Evolutionary conservation across 1,140 invertebrate species (phyloP).

Genomic region (Dendrolimus punctatus): DNA sequence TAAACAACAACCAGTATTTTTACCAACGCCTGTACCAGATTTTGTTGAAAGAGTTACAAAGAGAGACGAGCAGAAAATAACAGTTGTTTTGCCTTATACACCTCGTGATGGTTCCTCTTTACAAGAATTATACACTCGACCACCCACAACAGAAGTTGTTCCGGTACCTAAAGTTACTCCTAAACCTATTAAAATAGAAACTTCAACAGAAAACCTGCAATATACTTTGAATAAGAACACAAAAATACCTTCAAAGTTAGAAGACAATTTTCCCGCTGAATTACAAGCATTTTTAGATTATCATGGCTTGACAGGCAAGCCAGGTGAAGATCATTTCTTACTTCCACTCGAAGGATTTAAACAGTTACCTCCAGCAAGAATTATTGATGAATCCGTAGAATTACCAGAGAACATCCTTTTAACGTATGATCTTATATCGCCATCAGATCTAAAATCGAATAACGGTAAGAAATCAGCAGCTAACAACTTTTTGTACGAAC

Average conservation of each 20-base stretch:
- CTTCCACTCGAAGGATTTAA: conserved; percentile 59
- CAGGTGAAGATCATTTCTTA: conserved; percentile 51
- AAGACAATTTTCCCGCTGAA: conserved; percentile 46
- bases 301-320: conserved; percentile 49
- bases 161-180: conserved; percentile 50
- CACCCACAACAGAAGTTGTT: conserved; percentile 48
- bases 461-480: conserved; percentile 20
- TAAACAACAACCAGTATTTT: conserved; percentile 11
- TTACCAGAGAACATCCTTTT: conserved; percentile 59
- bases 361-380: conserved; percentile 49
- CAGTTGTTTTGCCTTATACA: conserved; percentile 58
- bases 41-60: conserved; percentile 44
- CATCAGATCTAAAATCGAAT: conserved; percentile 26
- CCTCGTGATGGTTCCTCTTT: conserved; percentile 58
- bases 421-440: conserved; percentile 53
- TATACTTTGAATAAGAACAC: conserved; percentile 29
- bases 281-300: conserved; percentile 53
- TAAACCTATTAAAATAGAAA: conserved; percentile 37
- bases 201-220: conserved; percentile 24
- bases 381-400: conserved; percentile 52
- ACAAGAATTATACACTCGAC: conserved; percentile 59
- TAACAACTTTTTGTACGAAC: conserved; percentile 48
- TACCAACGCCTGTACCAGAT: conserved; percentile 10
- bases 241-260: conserved; percentile 25
- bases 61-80: conserved; percentile 33